Conservation (phyloP, 1,140 invertebrate genomes). For the Nasonia giraulti region DNA sequence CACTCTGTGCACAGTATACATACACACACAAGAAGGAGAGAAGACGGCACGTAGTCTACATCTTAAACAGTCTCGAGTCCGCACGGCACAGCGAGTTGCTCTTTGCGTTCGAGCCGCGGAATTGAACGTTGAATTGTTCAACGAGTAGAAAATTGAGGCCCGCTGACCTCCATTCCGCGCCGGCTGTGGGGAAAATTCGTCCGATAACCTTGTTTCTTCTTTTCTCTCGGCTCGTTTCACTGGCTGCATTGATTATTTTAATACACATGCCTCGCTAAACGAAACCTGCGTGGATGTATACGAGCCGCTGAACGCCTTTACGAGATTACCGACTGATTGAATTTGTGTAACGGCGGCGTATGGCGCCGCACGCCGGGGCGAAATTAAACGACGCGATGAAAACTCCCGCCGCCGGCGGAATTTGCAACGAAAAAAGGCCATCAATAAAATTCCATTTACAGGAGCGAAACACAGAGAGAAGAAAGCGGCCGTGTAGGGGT, state of each 20-base stretch:
- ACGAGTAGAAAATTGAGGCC: conserved; percentile 54
- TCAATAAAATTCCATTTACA: conserved; percentile 2
- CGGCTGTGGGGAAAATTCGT: neutral
- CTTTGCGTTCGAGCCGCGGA: conserved; percentile 39
- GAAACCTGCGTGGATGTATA: neutral
- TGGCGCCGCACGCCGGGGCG: too few species aligned
- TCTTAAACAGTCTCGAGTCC: neutral
- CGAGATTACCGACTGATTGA: neutral
- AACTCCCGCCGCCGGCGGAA: neutral
- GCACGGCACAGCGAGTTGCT: neutral
- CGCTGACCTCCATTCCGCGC: conserved; percentile 22
- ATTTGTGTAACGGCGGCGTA: neutral
- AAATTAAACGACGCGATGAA: neutral
- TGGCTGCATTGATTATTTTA: neutral
- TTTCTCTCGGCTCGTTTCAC: neutral
- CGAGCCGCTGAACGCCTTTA: neutral
- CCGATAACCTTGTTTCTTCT: neutral
- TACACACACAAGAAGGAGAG: neutral
- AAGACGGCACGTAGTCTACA: neutral
- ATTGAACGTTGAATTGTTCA: conserved; percentile 59
- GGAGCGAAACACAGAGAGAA: conserved; percentile 9
- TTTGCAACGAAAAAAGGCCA: neutral
- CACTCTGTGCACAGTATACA: neutral
- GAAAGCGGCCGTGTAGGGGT: neutral
- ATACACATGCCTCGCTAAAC: neutral